Percentiles rank a stretch among this genome's conserved stretches.
phyloP scores from a whole-genome alignment of 2,797 vertebrate genomes.

The Lophius americanus region DNA sequence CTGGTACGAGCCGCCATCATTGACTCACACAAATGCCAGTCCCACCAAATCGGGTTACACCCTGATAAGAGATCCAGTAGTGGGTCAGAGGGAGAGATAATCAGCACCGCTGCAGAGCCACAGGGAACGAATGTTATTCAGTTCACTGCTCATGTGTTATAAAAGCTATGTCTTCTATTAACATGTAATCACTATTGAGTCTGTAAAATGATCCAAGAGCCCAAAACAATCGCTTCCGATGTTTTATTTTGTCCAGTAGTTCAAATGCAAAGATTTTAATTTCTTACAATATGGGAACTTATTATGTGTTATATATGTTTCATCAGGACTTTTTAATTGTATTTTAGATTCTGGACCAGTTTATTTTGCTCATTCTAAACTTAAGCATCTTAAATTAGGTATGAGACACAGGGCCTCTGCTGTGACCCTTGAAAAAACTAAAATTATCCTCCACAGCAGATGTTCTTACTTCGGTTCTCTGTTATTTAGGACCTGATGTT shows the following conservation, averaged over 20 bases:
- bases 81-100: conserved; percentile 28
- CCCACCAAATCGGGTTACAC: conserved; percentile 41
- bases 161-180: neutral
- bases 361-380: neutral
- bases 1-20: conserved; percentile 10
- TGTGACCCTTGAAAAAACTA: conserved; percentile 40
- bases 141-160: neutral
- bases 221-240: neutral
- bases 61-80: conserved; percentile 9
- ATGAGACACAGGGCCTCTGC: conserved; percentile 16
- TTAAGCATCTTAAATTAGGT: neutral
- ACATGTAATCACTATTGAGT: no score
- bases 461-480: conserved; percentile 27
- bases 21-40: conserved; percentile 47
- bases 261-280: no score
- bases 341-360: no score
- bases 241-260: neutral
- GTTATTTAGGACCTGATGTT: conserved; percentile 44
- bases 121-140: neutral
- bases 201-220: neutral
- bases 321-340: neutral
- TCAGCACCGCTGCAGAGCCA: neutral
- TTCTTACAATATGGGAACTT: neutral
- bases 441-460: conserved; percentile 54
- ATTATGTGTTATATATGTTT: neutral